Evolutionary conservation across 2,113 vertebrate genomes (phyloP).

Genomic region (Podocnemis expansa): DNA sequence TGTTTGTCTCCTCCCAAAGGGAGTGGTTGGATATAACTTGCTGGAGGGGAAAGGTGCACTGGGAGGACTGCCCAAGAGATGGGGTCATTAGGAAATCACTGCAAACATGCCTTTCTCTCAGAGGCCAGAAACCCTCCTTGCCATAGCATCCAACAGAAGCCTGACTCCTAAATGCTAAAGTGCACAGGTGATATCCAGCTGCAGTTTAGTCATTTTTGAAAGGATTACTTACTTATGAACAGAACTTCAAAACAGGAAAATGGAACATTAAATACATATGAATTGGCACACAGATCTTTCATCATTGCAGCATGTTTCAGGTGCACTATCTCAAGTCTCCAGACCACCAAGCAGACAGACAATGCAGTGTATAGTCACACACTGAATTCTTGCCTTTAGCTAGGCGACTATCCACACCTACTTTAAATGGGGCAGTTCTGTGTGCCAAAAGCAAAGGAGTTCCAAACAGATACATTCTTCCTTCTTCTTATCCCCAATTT

Average conservation of each 20-base stretch:
- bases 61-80: accelerated
- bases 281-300: constrained; percentile 26
- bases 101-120: not conserved
- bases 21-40: accelerated
- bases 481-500: not conserved
- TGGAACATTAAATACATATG: not conserved
- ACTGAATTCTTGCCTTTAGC: not conserved
- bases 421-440: not conserved
- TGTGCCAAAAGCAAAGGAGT: not conserved
- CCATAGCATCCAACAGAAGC: not conserved
- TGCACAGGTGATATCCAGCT: not conserved
- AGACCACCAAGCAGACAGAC: not conserved
- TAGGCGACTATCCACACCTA: accelerated
- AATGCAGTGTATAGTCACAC: not conserved
- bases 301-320: not conserved
- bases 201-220: not conserved
- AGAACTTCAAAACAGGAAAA: not conserved
- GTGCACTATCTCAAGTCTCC: not conserved
- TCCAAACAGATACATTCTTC: not conserved
- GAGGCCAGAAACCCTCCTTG: not conserved
- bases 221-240: not conserved
- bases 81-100: accelerated
- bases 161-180: not conserved
- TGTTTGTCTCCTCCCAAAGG: not conserved
- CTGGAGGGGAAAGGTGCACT: not conserved